Percentiles rank a stretch among this genome's conserved stretches.
Conservation (phyloP, 2,797 vertebrate species). For the Eulemur albifrons region DNA sequence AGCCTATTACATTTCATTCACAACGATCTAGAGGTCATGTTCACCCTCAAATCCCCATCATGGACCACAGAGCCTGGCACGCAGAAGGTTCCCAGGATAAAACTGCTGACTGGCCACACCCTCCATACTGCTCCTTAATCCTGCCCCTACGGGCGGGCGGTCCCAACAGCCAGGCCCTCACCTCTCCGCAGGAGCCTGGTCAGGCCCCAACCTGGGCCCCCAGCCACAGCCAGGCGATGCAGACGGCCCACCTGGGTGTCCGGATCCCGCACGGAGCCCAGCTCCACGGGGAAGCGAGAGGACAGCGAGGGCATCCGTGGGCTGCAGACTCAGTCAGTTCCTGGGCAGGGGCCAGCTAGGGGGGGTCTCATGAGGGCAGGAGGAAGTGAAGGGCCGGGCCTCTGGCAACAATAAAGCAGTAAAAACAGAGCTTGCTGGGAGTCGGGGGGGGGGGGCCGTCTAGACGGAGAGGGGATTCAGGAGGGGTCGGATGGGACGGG, state of each 20-base stretch:
- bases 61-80: background rate
- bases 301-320: slow-evolving; percentile 16
- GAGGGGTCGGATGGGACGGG: background rate
- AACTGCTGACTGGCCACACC: background rate
- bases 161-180: background rate
- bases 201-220: slow-evolving; percentile 40
- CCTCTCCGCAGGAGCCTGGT: slow-evolving; percentile 51
- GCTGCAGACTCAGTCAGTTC: background rate
- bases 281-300: background rate
- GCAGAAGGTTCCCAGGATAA: background rate
- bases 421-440: background rate
- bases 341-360: background rate
- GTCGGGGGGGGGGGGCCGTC: no score
- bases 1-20: background rate
- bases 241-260: slow-evolving; percentile 55
- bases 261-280: background rate
- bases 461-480: background rate
- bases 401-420: background rate
- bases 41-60: background rate
- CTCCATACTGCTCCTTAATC: no score
- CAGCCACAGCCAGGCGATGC: slow-evolving; percentile 26
- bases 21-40: background rate
- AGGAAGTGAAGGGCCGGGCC: background rate
- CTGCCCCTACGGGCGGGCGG: background rate
- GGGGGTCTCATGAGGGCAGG: background rate